Base-by-base conservation (phyloP, 2,888 invertebrate genomes). In the Cecidostiba fungosa region DNA sequence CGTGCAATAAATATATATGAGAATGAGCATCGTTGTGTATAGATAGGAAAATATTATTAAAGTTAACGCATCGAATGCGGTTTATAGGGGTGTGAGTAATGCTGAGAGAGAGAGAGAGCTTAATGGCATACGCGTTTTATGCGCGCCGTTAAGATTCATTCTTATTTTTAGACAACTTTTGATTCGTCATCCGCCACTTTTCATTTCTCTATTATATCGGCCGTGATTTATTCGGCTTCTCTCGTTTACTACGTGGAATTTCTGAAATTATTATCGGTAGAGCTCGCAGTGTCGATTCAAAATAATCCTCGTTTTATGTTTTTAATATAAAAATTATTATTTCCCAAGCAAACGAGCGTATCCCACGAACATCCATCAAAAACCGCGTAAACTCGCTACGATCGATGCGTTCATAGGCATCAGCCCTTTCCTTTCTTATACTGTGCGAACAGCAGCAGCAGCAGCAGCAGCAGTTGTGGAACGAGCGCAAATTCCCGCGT, bases 101-200 rank as follows among this genome's bases (percentile, higher is more conserved):
- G 29, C 66, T 1, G 16, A 19, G 29, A 16, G 16, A 32, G 16
- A 69, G 29, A 32, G 29, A 32, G 32, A 6, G 39, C 43, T 32
- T 43, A 26, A 36, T 74, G 23, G 47, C 47, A 16, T 29, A 16
- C 50, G 12, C n/a, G 72, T 3, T 32, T 72, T 72, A 23, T 23
- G 19, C 54, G 50, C 14, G 62, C 23, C 10, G 10, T 26, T 23
- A 59, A 59, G n/a, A 26, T 66, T 29, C 66, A 66, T 66, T 66
- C 66, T 66, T 66, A 66, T 66, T 26, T 66, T 66, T 66, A 66
- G 66, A 66, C 26, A 66, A 66, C 66, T 66, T 66, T 29, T 66
- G 14, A 66, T 66, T 66, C 66, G 29, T 66, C 66, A 66, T 66
- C 29, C 2, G 66, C 23, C 4, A 14, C 72, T 23, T 59, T 26